Conservation (phyloP, 2,113 vertebrate genomes). For the Semicossyphus pulcher region DNA sequence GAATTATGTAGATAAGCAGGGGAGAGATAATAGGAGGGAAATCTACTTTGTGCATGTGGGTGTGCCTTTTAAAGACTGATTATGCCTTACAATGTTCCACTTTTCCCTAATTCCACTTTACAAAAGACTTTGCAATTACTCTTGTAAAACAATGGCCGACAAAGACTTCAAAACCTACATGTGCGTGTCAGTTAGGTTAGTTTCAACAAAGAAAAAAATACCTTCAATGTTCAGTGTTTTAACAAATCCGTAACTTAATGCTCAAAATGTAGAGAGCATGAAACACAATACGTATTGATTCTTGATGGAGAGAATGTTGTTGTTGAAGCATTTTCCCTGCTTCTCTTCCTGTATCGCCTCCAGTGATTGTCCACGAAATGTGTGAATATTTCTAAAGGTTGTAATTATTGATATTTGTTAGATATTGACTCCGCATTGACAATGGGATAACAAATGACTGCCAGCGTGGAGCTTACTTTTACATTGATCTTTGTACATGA, state of each 20-base stretch:
- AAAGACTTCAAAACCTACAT: conserved; percentile 24
- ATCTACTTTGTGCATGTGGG: conserved; percentile 22
- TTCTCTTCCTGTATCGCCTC: not conserved
- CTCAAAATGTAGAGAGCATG: not conserved
- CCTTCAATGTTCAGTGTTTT: too few species aligned
- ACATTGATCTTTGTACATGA: conserved; percentile 19
- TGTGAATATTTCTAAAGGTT: conserved; percentile 23
- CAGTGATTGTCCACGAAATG: conserved; percentile 12
- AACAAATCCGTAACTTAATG: not conserved
- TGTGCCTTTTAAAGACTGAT: conserved; percentile 44
- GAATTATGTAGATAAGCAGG: conserved; percentile 58
- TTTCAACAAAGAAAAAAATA: too few species aligned
- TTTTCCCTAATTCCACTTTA: conserved; percentile 37
- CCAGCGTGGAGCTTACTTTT: conserved; percentile 2
- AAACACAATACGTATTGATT: conserved; percentile 12
- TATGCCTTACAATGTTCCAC: conserved; percentile 13
- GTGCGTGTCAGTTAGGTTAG: conserved; percentile 1
- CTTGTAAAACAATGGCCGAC: conserved; percentile 38
- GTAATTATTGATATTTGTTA: conserved; percentile 42
- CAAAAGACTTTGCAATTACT: conserved; percentile 30
- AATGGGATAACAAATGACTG: conserved; percentile 3
- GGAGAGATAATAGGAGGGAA: conserved; percentile 49
- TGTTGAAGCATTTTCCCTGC: conserved; percentile 28
- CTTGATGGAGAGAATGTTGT: not conserved
- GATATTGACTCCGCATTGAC: conserved; percentile 44